Conservation (phyloP, 2,113 vertebrate species). For the Caretta caretta region DNA sequence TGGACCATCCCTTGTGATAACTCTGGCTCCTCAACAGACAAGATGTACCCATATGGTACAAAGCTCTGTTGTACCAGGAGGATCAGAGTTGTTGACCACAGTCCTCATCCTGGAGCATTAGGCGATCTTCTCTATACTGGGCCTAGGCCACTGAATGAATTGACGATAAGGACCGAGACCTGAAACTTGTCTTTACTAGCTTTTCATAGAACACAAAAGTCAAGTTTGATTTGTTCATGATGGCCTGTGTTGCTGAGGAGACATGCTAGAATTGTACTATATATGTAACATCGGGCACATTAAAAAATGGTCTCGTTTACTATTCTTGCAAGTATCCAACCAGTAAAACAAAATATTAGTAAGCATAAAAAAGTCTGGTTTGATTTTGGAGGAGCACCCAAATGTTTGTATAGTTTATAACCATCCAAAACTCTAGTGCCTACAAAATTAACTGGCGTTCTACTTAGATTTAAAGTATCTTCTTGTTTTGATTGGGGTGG, state of each 20-base stretch:
- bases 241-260: neutral
- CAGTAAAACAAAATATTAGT: neutral
- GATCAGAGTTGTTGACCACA: neutral
- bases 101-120: neutral
- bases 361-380: neutral
- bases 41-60: neutral
- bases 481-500: neutral
- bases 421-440: too few species aligned
- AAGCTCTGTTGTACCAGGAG: neutral
- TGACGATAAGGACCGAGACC: neutral
- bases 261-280: neutral
- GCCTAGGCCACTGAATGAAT: neutral
- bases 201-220: too few species aligned
- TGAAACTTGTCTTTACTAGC: neutral
- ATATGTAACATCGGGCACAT: neutral
- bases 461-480: neutral
- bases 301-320: neutral
- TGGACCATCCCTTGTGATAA: neutral
- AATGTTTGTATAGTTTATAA: neutral
- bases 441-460: neutral
- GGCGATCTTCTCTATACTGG: neutral
- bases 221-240: neutral
- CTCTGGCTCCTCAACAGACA: neutral
- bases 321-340: neutral
- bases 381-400: neutral